These are phyloP conservation scores for Encarsia formosa DNA, from an alignment of 2,888 invertebrate species.

Conservation along the genomic window DNA sequence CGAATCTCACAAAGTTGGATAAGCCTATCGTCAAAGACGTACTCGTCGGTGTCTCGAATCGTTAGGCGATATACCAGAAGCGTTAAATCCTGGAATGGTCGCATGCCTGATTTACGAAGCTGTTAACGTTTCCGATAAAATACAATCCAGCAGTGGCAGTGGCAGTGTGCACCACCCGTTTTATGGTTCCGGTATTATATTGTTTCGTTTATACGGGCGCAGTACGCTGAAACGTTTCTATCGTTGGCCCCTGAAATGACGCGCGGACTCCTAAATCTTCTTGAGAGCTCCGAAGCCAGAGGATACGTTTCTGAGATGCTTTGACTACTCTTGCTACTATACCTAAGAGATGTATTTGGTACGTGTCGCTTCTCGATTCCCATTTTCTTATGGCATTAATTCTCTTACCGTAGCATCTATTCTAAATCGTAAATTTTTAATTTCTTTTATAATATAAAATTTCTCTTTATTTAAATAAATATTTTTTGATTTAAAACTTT, in stretches of 20 bases:
- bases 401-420: too few relatives aligned
- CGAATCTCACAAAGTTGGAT: too few relatives aligned
- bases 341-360: too few relatives aligned
- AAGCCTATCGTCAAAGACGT: too few relatives aligned
- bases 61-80: constrained; percentile 33
- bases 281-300: too few relatives aligned
- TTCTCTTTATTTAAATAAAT: too few relatives aligned
- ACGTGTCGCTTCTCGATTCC: too few relatives aligned
- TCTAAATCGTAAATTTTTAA: too few relatives aligned
- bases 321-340: constrained; percentile 15
- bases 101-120: constrained; percentile 43
- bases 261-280: background rate
- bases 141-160: constrained; percentile 34
- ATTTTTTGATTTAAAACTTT: too few relatives aligned
- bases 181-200: constrained; percentile 32
- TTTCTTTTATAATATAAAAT: too few relatives aligned
- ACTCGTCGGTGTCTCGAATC: constrained; percentile 35
- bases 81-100: constrained; percentile 37
- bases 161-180: constrained; percentile 32
- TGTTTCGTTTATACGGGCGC: constrained; percentile 1
- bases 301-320: constrained; percentile 23
- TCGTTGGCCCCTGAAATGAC: constrained; percentile 4
- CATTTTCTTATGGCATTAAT: too few relatives aligned
- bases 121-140: constrained; percentile 48
- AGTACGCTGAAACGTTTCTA: constrained; percentile 15